phyloP scores from a whole-genome alignment of 92 coral and sea anemone species.

The Porites cylindrica region DNA sequence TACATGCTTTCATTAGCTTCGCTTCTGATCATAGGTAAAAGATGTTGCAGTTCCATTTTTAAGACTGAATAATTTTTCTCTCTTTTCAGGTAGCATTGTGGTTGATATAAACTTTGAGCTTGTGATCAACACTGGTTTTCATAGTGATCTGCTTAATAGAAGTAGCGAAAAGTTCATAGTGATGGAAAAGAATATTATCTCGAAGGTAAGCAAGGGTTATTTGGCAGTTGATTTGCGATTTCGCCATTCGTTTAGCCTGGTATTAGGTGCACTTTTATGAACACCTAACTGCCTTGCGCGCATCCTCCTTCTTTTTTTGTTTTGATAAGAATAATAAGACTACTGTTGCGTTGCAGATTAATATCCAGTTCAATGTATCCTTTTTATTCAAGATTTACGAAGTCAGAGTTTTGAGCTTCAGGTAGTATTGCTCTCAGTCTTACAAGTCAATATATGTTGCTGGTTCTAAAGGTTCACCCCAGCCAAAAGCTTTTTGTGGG shows the following conservation, averaged over 20 bases:
- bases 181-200: not conserved
- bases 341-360: not conserved
- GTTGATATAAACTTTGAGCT: not conserved
- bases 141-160: not conserved
- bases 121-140: not conserved
- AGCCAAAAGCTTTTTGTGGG: not conserved
- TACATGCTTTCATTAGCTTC: not conserved
- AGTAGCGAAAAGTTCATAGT: not conserved
- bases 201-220: not conserved
- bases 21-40: not conserved
- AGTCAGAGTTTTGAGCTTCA: slow-evolving; percentile 2
- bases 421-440: not conserved
- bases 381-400: slow-evolving; percentile 11
- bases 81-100: not conserved
- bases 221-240: no score
- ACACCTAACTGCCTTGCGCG: not conserved
- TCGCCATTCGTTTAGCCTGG: not conserved
- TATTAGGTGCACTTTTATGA: not conserved
- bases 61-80: not conserved
- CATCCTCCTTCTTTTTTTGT: no score
- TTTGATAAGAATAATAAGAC: no score
- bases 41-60: not conserved
- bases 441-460: not conserved
- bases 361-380: not conserved
- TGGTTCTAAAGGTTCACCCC: not conserved